Base-by-base conservation (phyloP, 2,888 invertebrate genomes). In the Chironomus riparius region DNA sequence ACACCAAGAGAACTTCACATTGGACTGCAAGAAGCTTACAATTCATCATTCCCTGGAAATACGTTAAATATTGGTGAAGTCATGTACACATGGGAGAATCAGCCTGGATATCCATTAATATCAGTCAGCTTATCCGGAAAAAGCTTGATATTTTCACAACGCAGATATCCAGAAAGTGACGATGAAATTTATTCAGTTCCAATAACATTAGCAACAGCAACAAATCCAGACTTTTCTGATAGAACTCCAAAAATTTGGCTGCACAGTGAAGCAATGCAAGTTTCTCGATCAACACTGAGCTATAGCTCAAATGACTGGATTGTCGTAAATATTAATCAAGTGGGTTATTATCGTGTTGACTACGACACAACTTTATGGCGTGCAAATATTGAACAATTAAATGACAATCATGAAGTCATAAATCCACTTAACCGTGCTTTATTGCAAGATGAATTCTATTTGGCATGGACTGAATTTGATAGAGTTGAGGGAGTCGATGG, bases 301-400 rank as follows among this genome's bases (percentile, higher is more conserved):
- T 56, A 18, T 7, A 24, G n/a, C 7, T 18, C 10, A 13, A 47
- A 70, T 48, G 47, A 47, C 18, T 70, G 70, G 70, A 70, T 70
- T 3, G 4, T 70, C 4, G 12, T 70, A 10, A 70, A 70, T 12
- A 47, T 70, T 3, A 10, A 21, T 15, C 47, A 47, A 15, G 21
- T 21, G 6, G 70, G 70, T 12, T 70, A 70, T 70, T 70, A 70
- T 47, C 38, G 18, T 10, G 47, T 70, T 38, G 47, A 38, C 18
- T 70, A 70, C 13, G 70, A 70, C 15, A 78, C 79, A 0, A 80
- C 81, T 0, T 89, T 90, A 80, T 91, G 90, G 91, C 80, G 82
- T 0, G 83, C 86, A 0, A 81, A 91, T 2, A 83, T 84, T 0
- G 78, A 79, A 0, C 86, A 85, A 4, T 80, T 91, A 65, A 80